phyloP scores from a whole-genome alignment of 1,140 invertebrate genomes.

The Brachionus rotundiformis region DNA sequence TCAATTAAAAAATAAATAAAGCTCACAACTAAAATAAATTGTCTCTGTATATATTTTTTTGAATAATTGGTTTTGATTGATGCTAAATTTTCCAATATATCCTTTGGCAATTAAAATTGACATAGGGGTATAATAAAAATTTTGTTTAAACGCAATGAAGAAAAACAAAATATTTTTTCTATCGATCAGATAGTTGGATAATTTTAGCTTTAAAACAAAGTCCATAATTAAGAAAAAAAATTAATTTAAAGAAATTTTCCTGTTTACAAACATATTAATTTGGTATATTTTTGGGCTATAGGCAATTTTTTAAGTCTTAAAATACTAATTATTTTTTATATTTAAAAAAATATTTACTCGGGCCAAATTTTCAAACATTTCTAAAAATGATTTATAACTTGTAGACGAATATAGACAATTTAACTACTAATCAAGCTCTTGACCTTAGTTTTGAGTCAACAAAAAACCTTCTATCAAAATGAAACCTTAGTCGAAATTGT shows the following conservation, averaged over 20 bases:
- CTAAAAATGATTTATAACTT: constrained; percentile 32
- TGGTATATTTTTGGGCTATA: not conserved
- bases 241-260: not conserved
- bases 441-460: constrained; percentile 14
- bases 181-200: constrained; percentile 7
- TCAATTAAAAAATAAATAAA: too few relatives aligned
- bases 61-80: not conserved
- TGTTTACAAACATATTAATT: constrained; percentile 10
- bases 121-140: not conserved
- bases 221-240: not conserved
- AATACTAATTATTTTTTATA: not conserved
- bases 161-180: not conserved
- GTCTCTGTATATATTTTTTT: too few relatives aligned
- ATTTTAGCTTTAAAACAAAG: not conserved
- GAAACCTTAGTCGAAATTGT: not conserved
- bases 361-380: not conserved
- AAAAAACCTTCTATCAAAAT: not conserved
- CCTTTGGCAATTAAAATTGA: not conserved
- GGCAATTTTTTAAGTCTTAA: not conserved
- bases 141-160: not conserved
- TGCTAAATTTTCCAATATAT: not conserved
- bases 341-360: not conserved
- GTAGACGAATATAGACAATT: not conserved
- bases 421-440: constrained; percentile 11
- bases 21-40: too few relatives aligned